Evolutionary conservation across 2,113 vertebrate species (phyloP), one percentile per base, ranked within the genome.

Genomic region (Ellobius talpinus): DNA sequence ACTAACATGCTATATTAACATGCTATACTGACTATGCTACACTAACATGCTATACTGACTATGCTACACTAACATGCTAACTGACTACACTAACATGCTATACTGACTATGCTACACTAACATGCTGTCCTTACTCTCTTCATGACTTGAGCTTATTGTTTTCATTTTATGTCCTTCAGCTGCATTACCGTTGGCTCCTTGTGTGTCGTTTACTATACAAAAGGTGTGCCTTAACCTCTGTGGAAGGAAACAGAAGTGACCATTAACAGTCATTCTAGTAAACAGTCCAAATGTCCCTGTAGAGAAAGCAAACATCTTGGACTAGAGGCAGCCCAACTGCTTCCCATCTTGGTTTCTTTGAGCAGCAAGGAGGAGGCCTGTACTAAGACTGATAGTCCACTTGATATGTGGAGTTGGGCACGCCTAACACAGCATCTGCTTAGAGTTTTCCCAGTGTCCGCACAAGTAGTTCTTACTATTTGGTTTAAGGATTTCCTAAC

Each of bases 51-150:
- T 24, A 65, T 65, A 29, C 63, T 65, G 29, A 29, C 24, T 65
- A 65, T 29, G 10, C 52, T 63, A 63, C 24, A 26, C 58, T 61
- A 63, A 63, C 61, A 26, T 8, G 61, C 23, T 12, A 66, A n/a
- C n/a, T n/a, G 24, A 9, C 23, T 65, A 29, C 3, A 65, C 63
- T 66, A 66, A 66, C 65, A 66, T 11, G 66, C 31, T 6, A 33
- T 68, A 33, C 63, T 65, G 4, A 65, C 63, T 65, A 12, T 29
- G 10, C 63, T 65, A 29, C 10, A 65, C 26, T 65, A 66, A 66
- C 65, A 66, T 13, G 55, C 8, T 21, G 47, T 33, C 96, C 96
- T 97, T 93, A 97, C 96, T 89, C 55, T 93, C 63, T 84, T 81
- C 66, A 29, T 42, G 11, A 74, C 65, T 50, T 79, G 68, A 89